Evolutionary conservation across 2,888 invertebrate genomes (phyloP), one percentile per base, ranked within the genome.

Genomic region (Diaphora mendica): DNA sequence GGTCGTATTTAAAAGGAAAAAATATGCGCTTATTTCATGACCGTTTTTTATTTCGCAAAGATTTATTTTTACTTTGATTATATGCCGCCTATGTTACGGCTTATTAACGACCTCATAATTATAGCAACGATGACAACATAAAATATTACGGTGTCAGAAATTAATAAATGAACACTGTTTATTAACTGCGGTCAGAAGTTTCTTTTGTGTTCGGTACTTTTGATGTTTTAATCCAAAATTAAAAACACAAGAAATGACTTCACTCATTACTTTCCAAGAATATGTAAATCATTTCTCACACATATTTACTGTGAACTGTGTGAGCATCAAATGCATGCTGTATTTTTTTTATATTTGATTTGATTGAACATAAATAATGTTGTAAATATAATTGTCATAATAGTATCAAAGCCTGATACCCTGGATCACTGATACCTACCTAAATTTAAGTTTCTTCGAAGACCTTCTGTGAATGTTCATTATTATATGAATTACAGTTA

Each of bases 1-100:
- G 92, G 87, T 86, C 89, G 91, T 91, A 91, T 93, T 94, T 91
- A 93, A 93, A 84, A 90, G 83, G 90, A 88, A 92, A 91, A 93
- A 93, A 93, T 93, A 94, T 93, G 91, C 92, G 88, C 85, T 89
- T 91, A 91, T 94, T 93, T 91, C 94, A 92, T 92, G 94, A 86
- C 90, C 91, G 89, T 91, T 93, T 92, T 94, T 94, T 93, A 94
- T 95, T 94, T 89, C 84, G 83, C 87, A 78, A 87, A 90, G 93
- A 94, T 94, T 94, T 93, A 94, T 93, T 91, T 89, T 87, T 90
- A 91, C 94, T 91, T 92, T 94, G 94, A 95, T 95, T 94, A 94
- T 91, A 92, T 89, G 86, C 91, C 92, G 92, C 91, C 92, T 91
- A 90, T 91, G 90, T 90, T 91, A 89, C 85, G 89, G 90, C 90